Conservation (phyloP, 2,797 vertebrate genomes). For the Morus bassanus region DNA sequence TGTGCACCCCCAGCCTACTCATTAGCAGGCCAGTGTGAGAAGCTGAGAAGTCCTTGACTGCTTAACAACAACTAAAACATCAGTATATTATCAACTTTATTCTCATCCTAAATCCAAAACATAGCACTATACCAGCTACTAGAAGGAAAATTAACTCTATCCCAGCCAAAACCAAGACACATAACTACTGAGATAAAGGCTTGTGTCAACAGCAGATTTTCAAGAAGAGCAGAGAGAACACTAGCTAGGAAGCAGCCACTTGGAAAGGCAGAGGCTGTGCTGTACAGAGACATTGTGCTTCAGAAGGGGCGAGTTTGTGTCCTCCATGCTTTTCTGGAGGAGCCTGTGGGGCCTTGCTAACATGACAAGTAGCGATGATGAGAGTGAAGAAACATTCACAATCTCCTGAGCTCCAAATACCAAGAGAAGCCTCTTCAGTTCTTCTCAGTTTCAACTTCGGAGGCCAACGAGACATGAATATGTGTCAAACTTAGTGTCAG, state of each 20-base stretch:
- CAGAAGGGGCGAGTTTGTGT: background rate
- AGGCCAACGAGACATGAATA: background rate
- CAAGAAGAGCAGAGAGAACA: background rate
- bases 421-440: background rate
- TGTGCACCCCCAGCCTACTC: no score
- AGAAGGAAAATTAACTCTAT: no score
- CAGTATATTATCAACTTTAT: no score
- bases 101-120: no score
- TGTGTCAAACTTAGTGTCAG: background rate
- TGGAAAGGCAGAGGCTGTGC: background rate
- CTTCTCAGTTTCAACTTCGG: background rate
- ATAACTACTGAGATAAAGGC: background rate
- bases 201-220: background rate
- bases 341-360: background rate
- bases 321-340: background rate
- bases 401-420: background rate
- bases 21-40: no score
- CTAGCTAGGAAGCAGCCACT: background rate
- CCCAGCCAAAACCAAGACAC: no score
- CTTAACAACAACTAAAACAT: no score
- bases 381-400: background rate
- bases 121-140: no score
- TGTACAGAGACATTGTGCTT: background rate
- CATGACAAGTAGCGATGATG: background rate
- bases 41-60: no score